Percentiles rank a stretch among this genome's conserved stretches.
phyloP scores from a whole-genome alignment of 2,888 invertebrate genomes.

The Leptinotarsa haldemani region DNA sequence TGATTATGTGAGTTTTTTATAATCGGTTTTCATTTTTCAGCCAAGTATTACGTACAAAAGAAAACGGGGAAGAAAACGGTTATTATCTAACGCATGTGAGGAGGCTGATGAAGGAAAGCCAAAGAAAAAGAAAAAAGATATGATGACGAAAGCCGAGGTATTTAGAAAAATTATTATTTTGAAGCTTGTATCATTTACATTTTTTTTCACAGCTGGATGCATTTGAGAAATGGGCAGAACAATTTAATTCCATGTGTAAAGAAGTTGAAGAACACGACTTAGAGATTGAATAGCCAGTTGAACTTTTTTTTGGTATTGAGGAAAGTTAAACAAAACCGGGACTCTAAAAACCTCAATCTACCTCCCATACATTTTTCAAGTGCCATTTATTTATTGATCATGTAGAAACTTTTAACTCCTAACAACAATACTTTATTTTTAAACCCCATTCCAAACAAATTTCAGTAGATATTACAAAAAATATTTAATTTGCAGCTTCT shows the following conservation, averaged over 20 bases:
- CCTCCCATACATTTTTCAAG: no score
- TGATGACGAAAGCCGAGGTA: slow-evolving; percentile 44
- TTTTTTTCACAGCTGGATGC: slow-evolving; percentile 63
- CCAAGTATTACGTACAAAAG: slow-evolving; percentile 28
- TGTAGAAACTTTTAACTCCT: no score
- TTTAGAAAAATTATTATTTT: background rate
- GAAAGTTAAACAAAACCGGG: no score
- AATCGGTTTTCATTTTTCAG: slow-evolving; percentile 9
- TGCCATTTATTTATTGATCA: no score
- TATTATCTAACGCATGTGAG: slow-evolving; percentile 25
- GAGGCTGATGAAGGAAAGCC: slow-evolving; percentile 28
- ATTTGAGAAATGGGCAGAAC: slow-evolving; percentile 69
- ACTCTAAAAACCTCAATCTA: no score
- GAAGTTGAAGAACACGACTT: slow-evolving; percentile 69
- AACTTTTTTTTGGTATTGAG: background rate
- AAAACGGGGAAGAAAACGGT: slow-evolving; percentile 29
- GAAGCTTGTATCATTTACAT: background rate
- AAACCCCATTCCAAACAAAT: no score
- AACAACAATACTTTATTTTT: no score
- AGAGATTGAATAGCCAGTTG: slow-evolving; percentile 62
- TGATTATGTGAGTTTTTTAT: no score
- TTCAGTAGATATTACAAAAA: no score
- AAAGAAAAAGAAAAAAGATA: slow-evolving; percentile 39
- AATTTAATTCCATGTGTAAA: slow-evolving; percentile 72
- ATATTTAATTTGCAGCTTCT: no score